A percentile compares a stretch with the other conserved stretches of the same genome.
Conservation (phyloP, 2,113 vertebrate species). For the Chitala chitala region DNA sequence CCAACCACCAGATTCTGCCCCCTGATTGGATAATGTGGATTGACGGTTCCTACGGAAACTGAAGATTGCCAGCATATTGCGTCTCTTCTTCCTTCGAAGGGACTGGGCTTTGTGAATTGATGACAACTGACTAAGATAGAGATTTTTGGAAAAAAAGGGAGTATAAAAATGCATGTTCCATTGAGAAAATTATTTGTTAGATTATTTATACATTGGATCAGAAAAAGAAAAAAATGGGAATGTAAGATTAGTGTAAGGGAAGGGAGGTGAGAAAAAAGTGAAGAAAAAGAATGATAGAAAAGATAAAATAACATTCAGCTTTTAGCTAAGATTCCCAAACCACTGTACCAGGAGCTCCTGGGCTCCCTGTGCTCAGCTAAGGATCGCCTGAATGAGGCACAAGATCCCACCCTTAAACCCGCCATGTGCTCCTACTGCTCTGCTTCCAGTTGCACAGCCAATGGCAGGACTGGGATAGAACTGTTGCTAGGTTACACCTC, state of each 20-base stretch:
- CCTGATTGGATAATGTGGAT: slow-evolving; percentile 60
- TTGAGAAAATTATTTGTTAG: too few species aligned
- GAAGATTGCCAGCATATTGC: slow-evolving; percentile 64
- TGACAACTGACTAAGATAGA: slow-evolving; percentile 58
- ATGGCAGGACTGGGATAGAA: neutral
- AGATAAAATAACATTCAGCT: neutral
- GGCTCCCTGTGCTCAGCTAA: neutral
- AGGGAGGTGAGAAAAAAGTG: neutral
- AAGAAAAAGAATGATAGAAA: neutral
- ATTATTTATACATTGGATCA: neutral
- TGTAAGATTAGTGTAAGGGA: too few species aligned
- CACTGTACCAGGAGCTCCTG: too few species aligned
- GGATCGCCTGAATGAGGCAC: neutral
- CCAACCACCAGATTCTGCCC: slow-evolving; percentile 45
- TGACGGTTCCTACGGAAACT: slow-evolving; percentile 68
- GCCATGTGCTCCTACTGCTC: neutral
- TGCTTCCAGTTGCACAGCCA: neutral
- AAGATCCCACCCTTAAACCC: neutral
- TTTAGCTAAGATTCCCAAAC: neutral
- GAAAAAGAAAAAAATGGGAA: neutral
- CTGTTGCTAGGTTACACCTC: slow-evolving; percentile 16
- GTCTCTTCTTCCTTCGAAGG: slow-evolving; percentile 63
- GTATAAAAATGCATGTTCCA: too few species aligned
- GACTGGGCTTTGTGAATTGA: slow-evolving; percentile 63
- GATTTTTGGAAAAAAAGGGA: neutral